These are phyloP conservation scores for Parasteatoda lunata DNA, from an alignment of 2,888 invertebrate genomes.

Conservation along the genomic window DNA sequence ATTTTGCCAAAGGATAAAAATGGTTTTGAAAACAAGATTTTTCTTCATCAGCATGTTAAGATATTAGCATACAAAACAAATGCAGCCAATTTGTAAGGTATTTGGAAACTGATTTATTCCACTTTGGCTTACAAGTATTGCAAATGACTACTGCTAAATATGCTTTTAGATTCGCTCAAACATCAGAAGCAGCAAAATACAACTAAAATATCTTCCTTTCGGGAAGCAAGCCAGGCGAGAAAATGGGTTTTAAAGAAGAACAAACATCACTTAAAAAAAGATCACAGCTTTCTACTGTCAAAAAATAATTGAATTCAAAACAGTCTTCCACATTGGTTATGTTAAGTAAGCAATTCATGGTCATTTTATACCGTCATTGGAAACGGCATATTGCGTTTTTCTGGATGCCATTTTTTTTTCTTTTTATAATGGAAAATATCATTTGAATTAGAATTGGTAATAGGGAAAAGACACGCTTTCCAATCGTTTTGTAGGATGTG, in stretches of 20 bases:
- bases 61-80: too few relatives aligned
- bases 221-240: not conserved
- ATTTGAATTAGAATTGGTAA: not conserved
- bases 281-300: conserved; percentile 24
- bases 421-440: not conserved
- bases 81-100: too few relatives aligned
- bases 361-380: not conserved
- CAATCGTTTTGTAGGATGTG: too few relatives aligned
- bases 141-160: not conserved
- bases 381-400: not conserved
- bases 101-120: too few relatives aligned
- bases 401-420: not conserved
- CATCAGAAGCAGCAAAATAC: not conserved
- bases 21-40: too few relatives aligned
- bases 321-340: not conserved
- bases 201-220: not conserved
- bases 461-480: not conserved
- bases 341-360: not conserved
- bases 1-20: too few relatives aligned
- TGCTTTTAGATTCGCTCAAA: not conserved
- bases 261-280: not conserved
- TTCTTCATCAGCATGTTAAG: too few relatives aligned
- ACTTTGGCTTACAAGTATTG: too few relatives aligned
- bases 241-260: not conserved
- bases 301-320: conserved; percentile 6